Evolutionary conservation across 2,888 invertebrate genomes (phyloP).

Genomic region (Orgyia antiqua): DNA sequence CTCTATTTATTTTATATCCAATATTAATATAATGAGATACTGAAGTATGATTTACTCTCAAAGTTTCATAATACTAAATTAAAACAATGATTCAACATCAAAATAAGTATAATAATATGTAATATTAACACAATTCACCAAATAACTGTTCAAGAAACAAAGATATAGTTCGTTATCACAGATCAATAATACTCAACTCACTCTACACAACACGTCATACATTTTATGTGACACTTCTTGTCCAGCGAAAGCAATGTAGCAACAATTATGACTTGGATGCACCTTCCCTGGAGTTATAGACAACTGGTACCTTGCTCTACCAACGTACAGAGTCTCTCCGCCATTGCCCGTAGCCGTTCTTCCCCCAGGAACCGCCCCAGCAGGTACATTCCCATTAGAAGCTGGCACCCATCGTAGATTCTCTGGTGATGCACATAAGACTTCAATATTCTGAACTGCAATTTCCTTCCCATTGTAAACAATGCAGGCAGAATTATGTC

Average conservation of each 20-base stretch:
- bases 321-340: constrained; percentile 75
- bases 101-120: too few relatives aligned
- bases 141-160: background rate
- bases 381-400: constrained; percentile 71
- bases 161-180: too few relatives aligned
- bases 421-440: constrained; percentile 54
- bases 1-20: too few relatives aligned
- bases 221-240: constrained; percentile 59
- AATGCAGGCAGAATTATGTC: constrained; percentile 60
- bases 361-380: constrained; percentile 75
- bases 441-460: constrained; percentile 65
- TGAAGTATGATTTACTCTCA: too few relatives aligned
- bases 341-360: constrained; percentile 40
- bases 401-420: constrained; percentile 73
- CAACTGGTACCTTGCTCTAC: constrained; percentile 75
- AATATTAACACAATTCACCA: too few relatives aligned
- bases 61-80: too few relatives aligned
- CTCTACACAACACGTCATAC: constrained; percentile 63
- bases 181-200: constrained; percentile 36
- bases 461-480: constrained; percentile 61
- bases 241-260: constrained; percentile 63
- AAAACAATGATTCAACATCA: too few relatives aligned
- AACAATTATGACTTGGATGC: constrained; percentile 59
- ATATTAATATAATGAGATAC: too few relatives aligned
- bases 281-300: constrained; percentile 79